These are phyloP conservation scores for Rhingia campestris DNA, from an alignment of 2,888 invertebrate species.

Conservation along the genomic window DNA sequence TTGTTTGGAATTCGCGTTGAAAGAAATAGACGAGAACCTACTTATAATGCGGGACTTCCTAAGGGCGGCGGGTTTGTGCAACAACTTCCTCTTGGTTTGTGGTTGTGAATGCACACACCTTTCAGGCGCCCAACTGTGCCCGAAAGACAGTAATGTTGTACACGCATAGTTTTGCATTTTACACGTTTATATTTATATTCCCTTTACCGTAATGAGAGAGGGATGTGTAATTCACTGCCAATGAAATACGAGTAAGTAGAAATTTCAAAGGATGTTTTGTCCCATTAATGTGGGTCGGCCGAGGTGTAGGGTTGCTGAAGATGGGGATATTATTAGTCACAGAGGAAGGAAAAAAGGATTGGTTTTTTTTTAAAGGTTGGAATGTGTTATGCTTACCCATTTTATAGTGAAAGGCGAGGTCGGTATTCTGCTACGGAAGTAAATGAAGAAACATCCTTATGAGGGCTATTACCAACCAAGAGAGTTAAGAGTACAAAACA, in stretches of 20 bases:
- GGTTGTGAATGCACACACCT: background rate
- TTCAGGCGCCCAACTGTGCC: conserved; percentile 12
- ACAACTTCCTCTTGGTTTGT: conserved; percentile 36
- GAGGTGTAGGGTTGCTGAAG: background rate
- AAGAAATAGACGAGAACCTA: conserved; percentile 26
- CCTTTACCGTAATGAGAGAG: background rate
- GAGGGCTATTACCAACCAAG: no score
- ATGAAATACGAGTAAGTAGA: conserved; percentile 28
- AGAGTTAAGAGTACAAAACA: no score
- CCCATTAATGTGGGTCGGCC: conserved; percentile 33
- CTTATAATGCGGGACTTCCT: conserved; percentile 57
- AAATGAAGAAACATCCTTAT: background rate
- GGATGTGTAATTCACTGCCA: conserved; percentile 46
- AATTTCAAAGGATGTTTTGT: conserved; percentile 13
- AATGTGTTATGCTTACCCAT: background rate
- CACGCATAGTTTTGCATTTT: conserved; percentile 2
- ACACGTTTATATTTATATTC: conserved; percentile 1
- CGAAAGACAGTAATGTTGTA: conserved; percentile 33
- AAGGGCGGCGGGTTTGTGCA: conserved; percentile 9
- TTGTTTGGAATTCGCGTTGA: conserved; percentile 31
- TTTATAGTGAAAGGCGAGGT: background rate
- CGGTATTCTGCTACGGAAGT: background rate
- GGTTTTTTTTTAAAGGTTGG: background rate
- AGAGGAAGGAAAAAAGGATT: background rate
- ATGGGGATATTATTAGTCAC: background rate